Evolutionary conservation across 37 sponge, comb jelly and placozoan species (phyloP).

Genomic region (Ephydatia muelleri): DNA sequence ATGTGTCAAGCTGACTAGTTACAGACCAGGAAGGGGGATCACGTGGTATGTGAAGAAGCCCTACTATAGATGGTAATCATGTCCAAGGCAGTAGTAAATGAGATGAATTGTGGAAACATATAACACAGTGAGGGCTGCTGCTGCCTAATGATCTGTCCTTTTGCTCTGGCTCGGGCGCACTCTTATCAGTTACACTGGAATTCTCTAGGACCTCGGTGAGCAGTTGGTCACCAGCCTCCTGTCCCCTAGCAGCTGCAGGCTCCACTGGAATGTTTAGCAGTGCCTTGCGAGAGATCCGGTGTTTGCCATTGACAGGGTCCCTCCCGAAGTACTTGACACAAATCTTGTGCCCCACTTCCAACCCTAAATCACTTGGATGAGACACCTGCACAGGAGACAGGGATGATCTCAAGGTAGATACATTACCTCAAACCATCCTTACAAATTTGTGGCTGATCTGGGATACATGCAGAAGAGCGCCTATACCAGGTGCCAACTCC

Average conservation of each 20-base stretch:
- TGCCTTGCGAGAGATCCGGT: constrained; percentile 64
- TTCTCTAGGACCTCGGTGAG: constrained; percentile 53
- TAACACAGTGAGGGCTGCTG: neutral
- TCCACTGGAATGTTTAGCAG: constrained; percentile 44
- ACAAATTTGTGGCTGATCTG: constrained; percentile 70
- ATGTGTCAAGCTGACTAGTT: neutral
- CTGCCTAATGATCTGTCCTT: neutral
- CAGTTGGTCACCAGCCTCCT: constrained; percentile 62
- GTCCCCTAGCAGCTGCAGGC: constrained; percentile 38
- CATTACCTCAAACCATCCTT: too few species aligned
- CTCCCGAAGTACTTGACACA: constrained; percentile 80
- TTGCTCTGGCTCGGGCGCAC: neutral
- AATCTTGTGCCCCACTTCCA: constrained; percentile 58
- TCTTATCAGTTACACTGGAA: neutral
- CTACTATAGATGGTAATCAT: too few species aligned
- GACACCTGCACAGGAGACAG: constrained; percentile 13
- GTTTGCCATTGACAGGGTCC: constrained; percentile 56
- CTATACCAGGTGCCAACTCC: constrained; percentile 44
- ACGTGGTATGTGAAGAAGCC: too few species aligned
- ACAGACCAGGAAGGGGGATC: neutral
- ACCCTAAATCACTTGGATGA: constrained; percentile 40
- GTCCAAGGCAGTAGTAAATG: too few species aligned
- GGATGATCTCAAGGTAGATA: too few species aligned
- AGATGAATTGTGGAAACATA: neutral
- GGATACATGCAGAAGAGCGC: constrained; percentile 50